phyloP scores from a whole-genome alignment of 30 jellyfish, hydroid and myxozoan species.

The Aurelia sp. region DNA sequence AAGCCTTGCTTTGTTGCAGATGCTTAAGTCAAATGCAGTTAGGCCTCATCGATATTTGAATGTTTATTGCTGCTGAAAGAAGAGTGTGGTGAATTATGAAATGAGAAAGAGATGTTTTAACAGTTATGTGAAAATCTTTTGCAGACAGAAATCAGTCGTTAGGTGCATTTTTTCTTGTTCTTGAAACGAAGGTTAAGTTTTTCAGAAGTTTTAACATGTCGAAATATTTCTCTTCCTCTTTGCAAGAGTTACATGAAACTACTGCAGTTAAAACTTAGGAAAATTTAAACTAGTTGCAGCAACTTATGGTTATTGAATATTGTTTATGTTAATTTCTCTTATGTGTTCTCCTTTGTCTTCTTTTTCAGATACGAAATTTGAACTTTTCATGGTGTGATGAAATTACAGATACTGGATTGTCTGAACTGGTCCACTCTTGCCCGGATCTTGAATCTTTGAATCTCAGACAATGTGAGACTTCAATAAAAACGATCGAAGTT shows the following conservation, averaged over 20 bases:
- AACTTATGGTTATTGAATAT: no score
- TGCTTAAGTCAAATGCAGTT: neutral
- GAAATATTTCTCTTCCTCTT: no score
- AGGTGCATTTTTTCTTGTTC: neutral
- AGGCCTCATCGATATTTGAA: neutral
- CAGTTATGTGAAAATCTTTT: no score
- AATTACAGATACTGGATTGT: constrained; percentile 67
- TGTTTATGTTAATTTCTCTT: no score
- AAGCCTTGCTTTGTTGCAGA: constrained; percentile 21
- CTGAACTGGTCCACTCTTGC: constrained; percentile 43
- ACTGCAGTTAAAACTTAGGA: no score
- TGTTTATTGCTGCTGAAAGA: neutral
- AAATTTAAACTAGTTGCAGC: no score
- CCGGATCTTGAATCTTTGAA: constrained; percentile 56
- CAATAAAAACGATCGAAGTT: constrained; percentile 60
- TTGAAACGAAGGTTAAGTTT: neutral
- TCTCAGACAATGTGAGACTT: constrained; percentile 75
- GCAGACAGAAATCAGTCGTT: no score
- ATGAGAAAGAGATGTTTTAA: neutral
- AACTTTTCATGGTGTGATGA: constrained; percentile 85
- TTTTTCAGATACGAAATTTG: constrained; percentile 59
- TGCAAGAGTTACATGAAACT: no score
- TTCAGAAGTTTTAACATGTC: neutral
- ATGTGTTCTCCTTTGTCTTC: neutral
- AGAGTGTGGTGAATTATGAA: neutral